These are phyloP conservation scores for Stictonetta naevosa DNA, from an alignment of 2,113 vertebrate species.

Conservation along the genomic window DNA sequence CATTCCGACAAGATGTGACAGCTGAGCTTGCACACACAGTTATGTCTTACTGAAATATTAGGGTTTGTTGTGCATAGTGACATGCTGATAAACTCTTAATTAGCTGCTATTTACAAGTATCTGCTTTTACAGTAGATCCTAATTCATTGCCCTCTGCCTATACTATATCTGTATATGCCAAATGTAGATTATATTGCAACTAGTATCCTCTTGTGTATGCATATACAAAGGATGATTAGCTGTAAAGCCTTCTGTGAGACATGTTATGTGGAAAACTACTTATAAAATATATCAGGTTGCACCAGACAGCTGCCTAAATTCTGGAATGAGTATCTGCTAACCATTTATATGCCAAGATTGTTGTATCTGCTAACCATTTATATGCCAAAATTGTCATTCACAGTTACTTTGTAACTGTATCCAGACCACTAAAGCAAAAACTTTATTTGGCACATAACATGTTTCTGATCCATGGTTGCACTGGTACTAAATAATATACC, in stretches of 20 bases:
- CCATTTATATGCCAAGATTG: background rate
- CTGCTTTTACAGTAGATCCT: background rate
- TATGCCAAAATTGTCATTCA: constrained; percentile 1
- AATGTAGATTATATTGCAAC: constrained; percentile 1
- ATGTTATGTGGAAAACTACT: constrained; percentile 30
- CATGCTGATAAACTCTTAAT: constrained; percentile 53
- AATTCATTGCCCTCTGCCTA: constrained; percentile 9
- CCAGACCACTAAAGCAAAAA: constrained; percentile 13
- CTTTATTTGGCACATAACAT: background rate
- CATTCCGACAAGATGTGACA: background rate
- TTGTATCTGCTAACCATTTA: background rate
- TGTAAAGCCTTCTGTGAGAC: constrained; percentile 46
- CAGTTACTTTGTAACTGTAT: constrained; percentile 21
- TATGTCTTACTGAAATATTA: background rate
- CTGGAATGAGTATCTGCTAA: constrained; percentile 34
- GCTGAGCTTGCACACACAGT: background rate
- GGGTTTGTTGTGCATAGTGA: background rate
- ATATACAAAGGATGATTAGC: constrained; percentile 21
- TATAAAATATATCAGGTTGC: background rate
- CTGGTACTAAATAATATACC: background rate
- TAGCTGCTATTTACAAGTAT: constrained; percentile 18
- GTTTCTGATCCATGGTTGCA: background rate
- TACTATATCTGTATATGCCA: background rate
- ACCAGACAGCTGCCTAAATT: constrained; percentile 31
- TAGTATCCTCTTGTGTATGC: background rate